Evolutionary conservation across 2,797 vertebrate species (phyloP).

Genomic region (Poliocrania exsul): DNA sequence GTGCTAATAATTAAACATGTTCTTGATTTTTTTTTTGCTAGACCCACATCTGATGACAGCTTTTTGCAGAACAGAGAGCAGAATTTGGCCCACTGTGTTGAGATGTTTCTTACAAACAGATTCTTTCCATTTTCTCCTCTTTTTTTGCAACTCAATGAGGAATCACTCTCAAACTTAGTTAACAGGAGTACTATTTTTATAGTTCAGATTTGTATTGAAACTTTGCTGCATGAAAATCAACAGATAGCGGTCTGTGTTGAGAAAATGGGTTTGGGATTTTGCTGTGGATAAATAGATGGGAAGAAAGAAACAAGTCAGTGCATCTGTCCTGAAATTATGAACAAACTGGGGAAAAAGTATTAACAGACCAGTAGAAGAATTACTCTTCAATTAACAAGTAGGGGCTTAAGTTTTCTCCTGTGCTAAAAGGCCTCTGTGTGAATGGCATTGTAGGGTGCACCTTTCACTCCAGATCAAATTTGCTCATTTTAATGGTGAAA

Average conservation of each 20-base stretch:
- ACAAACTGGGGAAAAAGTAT: background rate
- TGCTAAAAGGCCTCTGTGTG: background rate
- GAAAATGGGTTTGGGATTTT: background rate
- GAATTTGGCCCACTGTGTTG: background rate
- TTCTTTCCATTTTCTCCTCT: background rate
- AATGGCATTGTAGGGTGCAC: background rate
- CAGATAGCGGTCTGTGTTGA: background rate
- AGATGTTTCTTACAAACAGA: background rate
- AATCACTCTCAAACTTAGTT: background rate
- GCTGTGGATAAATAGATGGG: background rate
- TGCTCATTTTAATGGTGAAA: slow-evolving; percentile 6
- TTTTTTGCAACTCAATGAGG: background rate
- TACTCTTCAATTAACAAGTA: background rate
- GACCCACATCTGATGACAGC: background rate
- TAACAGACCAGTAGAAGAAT: background rate
- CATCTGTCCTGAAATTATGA: background rate
- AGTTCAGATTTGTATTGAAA: background rate
- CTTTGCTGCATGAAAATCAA: background rate
- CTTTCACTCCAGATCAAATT: slow-evolving; percentile 11
- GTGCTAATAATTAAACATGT: background rate
- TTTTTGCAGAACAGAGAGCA: background rate
- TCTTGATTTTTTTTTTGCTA: background rate
- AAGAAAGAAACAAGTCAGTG: background rate
- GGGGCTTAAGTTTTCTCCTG: background rate
- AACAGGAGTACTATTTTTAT: background rate